Evolutionary conservation across 23 tunicate genomes (phyloP).

Genomic region (Styela clava): DNA sequence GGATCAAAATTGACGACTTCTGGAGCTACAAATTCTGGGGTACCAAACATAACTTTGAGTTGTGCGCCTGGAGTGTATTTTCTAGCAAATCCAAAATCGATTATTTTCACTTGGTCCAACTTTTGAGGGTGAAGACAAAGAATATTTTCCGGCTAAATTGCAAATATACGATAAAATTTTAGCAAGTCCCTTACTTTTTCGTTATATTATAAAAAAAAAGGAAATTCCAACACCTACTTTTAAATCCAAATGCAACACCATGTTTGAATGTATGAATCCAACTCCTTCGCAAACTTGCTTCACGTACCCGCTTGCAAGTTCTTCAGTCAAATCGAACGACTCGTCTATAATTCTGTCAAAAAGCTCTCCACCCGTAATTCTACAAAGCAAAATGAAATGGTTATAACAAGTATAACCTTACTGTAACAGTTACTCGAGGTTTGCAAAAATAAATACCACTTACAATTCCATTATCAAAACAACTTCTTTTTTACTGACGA

Average conservation of each 20-base stretch:
- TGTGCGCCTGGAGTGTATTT: conserved; percentile 54
- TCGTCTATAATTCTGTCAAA: conserved; percentile 83
- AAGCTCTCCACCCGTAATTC: conserved; percentile 95
- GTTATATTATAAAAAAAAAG: not conserved
- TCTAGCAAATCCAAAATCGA: conserved; percentile 89
- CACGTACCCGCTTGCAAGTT: conserved; percentile 55
- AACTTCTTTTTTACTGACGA: conserved; percentile 39
- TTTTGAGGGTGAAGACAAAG: conserved; percentile 60
- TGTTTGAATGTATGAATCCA: conserved; percentile 61
- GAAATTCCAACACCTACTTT: conserved; percentile 38
- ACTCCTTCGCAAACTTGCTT: conserved; percentile 76
- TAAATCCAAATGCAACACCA: conserved; percentile 78
- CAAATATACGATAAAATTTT: too few species aligned
- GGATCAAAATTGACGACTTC: conserved; percentile 97
- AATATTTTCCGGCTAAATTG: conserved; percentile 86
- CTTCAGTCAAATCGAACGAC: conserved; percentile 67
- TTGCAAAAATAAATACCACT: too few species aligned
- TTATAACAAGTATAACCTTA: not conserved
- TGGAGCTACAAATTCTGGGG: conserved; percentile 98
- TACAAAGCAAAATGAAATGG: conserved; percentile 4
- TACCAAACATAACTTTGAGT: conserved; percentile 92
- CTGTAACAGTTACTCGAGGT: too few species aligned
- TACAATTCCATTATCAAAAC: conserved; percentile 86
- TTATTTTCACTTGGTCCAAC: conserved; percentile 66
- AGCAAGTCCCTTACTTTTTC: too few species aligned